phyloP scores from a whole-genome alignment of 2,888 invertebrate species.

The Gari tellinella region DNA sequence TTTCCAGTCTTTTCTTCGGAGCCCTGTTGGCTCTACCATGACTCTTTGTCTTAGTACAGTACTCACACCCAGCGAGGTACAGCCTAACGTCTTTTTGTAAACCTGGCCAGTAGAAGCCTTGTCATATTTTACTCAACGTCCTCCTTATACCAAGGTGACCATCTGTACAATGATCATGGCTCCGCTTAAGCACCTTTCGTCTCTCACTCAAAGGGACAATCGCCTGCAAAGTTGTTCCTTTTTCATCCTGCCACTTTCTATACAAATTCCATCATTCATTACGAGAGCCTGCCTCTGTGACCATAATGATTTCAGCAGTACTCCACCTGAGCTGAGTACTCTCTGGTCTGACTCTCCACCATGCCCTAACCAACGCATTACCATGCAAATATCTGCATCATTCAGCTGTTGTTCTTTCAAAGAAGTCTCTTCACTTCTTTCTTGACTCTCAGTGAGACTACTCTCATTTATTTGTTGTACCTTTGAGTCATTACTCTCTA shows the following conservation, averaged over 20 bases:
- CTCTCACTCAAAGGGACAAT: constrained; percentile 10
- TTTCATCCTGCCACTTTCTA: background rate
- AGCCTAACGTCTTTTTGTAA: constrained; percentile 11
- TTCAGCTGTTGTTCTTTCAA: background rate
- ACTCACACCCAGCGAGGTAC: constrained; percentile 13
- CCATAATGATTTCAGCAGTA: constrained; percentile 12
- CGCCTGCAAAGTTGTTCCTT: constrained; percentile 1
- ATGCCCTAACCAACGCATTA: constrained; percentile 8
- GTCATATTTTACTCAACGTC: constrained; percentile 17
- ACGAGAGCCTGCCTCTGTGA: constrained; percentile 2
- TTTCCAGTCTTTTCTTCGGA: constrained; percentile 1
- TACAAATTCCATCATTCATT: background rate
- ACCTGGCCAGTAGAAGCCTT: constrained; percentile 22
- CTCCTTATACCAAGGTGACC: constrained; percentile 21
- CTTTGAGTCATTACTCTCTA: background rate
- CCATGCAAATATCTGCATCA: constrained; percentile 10
- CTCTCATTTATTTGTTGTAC: background rate
- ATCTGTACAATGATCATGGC: constrained; percentile 8
- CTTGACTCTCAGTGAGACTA: background rate
- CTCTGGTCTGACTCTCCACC: background rate
- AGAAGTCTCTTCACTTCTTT: background rate
- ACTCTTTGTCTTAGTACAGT: constrained; percentile 28
- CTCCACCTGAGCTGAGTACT: constrained; percentile 5
- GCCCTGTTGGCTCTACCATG: constrained; percentile 20
- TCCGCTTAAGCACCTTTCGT: constrained; percentile 1